Conservation (phyloP, 37 sponge, comb jelly and placozoan species). For the Chondrosia reniformis region DNA sequence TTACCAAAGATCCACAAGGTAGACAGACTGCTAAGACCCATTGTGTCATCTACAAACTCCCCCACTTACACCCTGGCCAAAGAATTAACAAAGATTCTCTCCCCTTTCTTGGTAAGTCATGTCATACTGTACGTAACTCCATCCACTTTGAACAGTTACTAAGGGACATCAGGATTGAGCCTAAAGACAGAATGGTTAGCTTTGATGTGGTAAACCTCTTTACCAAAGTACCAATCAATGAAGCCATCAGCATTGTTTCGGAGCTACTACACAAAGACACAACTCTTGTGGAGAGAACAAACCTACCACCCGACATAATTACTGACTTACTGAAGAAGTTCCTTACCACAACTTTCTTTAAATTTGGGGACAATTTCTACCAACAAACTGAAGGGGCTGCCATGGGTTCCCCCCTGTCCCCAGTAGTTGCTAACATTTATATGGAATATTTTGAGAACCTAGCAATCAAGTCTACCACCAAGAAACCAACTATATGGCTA, state of each 20-base stretch:
- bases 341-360: slow-evolving; percentile 9
- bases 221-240: slow-evolving; percentile 1
- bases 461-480: neutral
- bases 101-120: neutral
- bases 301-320: neutral
- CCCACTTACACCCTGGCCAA: slow-evolving; percentile 17
- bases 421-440: slow-evolving; percentile 22
- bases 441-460: neutral
- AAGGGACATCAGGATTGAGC: neutral
- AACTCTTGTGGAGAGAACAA: too few relatives aligned
- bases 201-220: slow-evolving; percentile 11
- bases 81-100: slow-evolving; percentile 1
- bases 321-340: neutral
- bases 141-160: slow-evolving; percentile 16
- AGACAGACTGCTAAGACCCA: slow-evolving; percentile 9
- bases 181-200: neutral
- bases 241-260: neutral
- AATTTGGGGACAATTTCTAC: neutral
- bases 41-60: slow-evolving; percentile 5
- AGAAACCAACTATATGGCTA: neutral
- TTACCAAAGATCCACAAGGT: slow-evolving; percentile 13
- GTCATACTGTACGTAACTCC: neutral
- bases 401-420: slow-evolving; percentile 18
- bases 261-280: neutral
- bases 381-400: slow-evolving; percentile 3